A percentile compares a stretch with the other conserved stretches of the same genome.
Evolutionary conservation across 2,113 vertebrate genomes (phyloP).

Genomic region (Numenius arquata): DNA sequence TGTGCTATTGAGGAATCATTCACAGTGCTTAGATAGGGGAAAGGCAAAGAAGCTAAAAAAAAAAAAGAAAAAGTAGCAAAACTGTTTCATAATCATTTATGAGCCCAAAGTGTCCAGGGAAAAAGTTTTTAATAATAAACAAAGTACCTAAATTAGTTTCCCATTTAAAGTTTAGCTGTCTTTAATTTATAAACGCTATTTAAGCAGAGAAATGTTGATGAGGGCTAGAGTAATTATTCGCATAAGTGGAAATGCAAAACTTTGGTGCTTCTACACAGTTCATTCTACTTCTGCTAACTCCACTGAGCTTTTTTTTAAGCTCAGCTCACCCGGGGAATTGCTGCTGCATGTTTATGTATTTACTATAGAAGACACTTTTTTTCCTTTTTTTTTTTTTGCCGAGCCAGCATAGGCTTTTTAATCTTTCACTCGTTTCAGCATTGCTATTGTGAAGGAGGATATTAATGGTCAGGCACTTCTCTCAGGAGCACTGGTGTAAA

Average conservation of each 20-base stretch:
- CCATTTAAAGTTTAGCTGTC: constrained; percentile 53
- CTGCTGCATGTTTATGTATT: constrained; percentile 57
- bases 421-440: constrained; percentile 35
- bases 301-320: constrained; percentile 19
- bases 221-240: constrained; percentile 41
- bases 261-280: constrained; percentile 27
- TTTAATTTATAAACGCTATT: constrained; percentile 57
- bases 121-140: constrained; percentile 29
- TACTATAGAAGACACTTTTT: neutral
- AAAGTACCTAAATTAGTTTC: constrained; percentile 65
- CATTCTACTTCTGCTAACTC: neutral
- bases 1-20: neutral
- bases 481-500: neutral
- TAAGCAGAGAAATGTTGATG: constrained; percentile 45
- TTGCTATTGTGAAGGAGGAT: neutral
- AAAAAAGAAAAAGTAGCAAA: neutral
- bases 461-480: neutral
- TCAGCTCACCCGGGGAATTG: constrained; percentile 21
- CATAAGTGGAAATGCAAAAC: constrained; percentile 52
- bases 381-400: neutral
- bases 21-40: neutral
- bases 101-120: neutral
- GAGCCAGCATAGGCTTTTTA: constrained; percentile 32
- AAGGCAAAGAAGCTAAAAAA: neutral
- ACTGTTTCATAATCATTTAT: neutral